Conservation (phyloP, 1,140 invertebrate genomes). For the Phenacoccus solenopsis region DNA sequence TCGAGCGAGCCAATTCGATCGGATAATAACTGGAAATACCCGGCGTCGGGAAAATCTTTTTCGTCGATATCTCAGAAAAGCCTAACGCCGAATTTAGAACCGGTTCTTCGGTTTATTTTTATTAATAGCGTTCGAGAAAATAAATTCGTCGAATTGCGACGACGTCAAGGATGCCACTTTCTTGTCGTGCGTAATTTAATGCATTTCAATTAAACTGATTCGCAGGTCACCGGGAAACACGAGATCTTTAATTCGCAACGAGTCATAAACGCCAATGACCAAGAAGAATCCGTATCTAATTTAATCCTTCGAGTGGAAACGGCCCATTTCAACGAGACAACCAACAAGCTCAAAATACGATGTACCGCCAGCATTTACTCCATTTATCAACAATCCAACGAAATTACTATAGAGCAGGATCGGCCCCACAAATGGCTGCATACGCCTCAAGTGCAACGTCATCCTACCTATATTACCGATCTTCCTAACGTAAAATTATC, state of each 20-base stretch:
- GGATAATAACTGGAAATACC: too few relatives aligned
- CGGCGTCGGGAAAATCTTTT: too few relatives aligned
- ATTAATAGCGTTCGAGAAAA: too few relatives aligned
- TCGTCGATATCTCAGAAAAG: too few relatives aligned
- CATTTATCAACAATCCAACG: not conserved
- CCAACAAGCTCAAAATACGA: not conserved
- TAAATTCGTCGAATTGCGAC: too few relatives aligned
- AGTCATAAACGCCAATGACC: not conserved
- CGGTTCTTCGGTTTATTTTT: too few relatives aligned
- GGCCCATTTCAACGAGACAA: not conserved
- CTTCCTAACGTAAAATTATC: not conserved
- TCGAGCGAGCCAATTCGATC: too few relatives aligned
- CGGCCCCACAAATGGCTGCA: not conserved
- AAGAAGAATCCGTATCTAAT: not conserved
- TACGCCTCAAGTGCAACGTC: not conserved
- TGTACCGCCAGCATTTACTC: slow-evolving; percentile 7
- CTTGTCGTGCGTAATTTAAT: too few relatives aligned
- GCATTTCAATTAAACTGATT: not conserved
- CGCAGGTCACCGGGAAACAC: not conserved
- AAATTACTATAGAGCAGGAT: not conserved
- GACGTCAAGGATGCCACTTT: too few relatives aligned
- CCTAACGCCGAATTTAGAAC: too few relatives aligned
- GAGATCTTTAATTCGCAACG: not conserved
- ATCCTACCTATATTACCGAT: not conserved
- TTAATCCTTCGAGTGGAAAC: not conserved